Conservation (phyloP, 2,113 vertebrate genomes). For the Antechinus flavipes region DNA sequence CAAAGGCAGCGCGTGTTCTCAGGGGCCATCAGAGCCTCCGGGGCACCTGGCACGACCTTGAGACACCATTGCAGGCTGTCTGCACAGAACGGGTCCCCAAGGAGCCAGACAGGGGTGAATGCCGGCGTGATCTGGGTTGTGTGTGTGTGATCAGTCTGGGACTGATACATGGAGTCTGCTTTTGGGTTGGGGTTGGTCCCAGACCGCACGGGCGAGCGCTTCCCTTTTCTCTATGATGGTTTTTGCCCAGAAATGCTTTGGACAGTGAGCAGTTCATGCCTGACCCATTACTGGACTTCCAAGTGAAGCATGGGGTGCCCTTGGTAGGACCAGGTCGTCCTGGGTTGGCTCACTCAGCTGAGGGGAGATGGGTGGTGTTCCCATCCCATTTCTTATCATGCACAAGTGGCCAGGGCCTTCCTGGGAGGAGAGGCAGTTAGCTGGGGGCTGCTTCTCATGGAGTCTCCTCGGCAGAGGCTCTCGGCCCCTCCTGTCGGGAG, state of each 20-base stretch:
- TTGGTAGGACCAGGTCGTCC: neutral
- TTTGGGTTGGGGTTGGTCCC: neutral
- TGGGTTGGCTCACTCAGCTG: neutral
- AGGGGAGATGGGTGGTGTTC: neutral
- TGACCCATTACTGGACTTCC: neutral
- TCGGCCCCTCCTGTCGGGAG: constrained; percentile 6
- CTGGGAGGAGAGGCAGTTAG: neutral
- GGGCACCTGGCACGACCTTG: too few species aligned
- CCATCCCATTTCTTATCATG: neutral
- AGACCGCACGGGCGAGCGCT: neutral
- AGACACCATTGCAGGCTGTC: too few species aligned
- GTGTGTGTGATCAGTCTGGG: neutral
- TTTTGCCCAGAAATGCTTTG: neutral
- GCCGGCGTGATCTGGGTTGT: neutral
- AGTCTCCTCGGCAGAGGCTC: constrained; percentile 34
- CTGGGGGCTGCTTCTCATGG: constrained; percentile 41
- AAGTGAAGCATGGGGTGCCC: neutral
- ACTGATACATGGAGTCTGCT: neutral
- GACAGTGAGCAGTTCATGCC: neutral
- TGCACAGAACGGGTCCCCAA: too few species aligned
- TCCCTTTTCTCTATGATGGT: neutral
- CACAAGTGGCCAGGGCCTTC: constrained; percentile 16
- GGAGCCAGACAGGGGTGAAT: neutral
- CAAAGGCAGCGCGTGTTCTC: too few species aligned
- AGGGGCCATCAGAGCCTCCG: too few species aligned